Evolutionary conservation across 2,888 invertebrate genomes (phyloP), one percentile per base, ranked within the genome.

Genomic region (Chaitophorus viminalis): DNA sequence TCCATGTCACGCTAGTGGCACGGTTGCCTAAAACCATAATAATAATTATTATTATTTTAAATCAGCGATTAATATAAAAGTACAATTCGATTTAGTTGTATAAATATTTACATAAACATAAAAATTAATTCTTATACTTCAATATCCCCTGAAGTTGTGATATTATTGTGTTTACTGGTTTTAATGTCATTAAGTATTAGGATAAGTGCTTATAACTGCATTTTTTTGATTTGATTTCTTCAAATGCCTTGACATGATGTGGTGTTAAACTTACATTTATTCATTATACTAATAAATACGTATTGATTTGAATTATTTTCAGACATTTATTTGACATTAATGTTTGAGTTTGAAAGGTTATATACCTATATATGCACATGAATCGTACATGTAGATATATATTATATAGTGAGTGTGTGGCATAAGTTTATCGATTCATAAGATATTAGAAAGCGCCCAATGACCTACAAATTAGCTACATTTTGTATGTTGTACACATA

Each of bases 1-100:
- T 96, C 95, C 93, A 89, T 89, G 65, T 88, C 89, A 89, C 88
- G 77, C 84, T 85, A 82, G 52, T 29, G 84, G 81, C 88, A 78
- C 79, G 68, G 76, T 82, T 52, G 88, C 82, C 83, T 88, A 54
- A 76, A 88, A 83, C n/a, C 68, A 54, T 76, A 6, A 70, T 46
- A 52, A 54, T 74, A 31, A 74, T 74, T 9, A 9, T 74, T 74
- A 74, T 74, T 11, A 33, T 72, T 72, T 11, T 25, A 21, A 29
- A 60, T 14, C 46, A 14, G 46, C 46, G 11, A 46, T 46, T 46
- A 46, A 14, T 46, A 46, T 46, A 46, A 1, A 46, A 46, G 14
- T 46, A 46, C 2, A 14, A 46, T 46, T 14, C 46, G 46, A 11
- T 14, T 14, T 46, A 46, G 46, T 46, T 46, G 46, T 46, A 14